Evolutionary conservation across 2,888 invertebrate species (phyloP), one percentile per base, ranked within the genome.

Genomic region (Julus scanicus): DNA sequence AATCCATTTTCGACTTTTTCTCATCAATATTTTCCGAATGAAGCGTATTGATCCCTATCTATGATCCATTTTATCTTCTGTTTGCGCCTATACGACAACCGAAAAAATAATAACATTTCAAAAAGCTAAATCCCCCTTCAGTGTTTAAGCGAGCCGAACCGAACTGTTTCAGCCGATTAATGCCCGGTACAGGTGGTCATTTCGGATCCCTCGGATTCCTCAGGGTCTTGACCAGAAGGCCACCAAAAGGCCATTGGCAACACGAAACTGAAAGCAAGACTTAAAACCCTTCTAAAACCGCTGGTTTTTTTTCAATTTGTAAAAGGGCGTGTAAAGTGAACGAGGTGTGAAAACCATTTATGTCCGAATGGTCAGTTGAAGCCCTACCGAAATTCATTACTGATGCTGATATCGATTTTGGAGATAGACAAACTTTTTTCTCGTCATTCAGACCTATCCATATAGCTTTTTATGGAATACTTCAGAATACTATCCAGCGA

Each of bases 111-210:
- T 63, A 63, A 63, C 63, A n/a, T n/a, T 63, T 63, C 63, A 63
- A 63, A n/a, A 63, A 63, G 63, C 63, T 63, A 63, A 63, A 63
- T 63, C 63, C 63, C 63, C n/a, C 63, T 63, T 63, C 63, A 63
- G 63, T 63, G 63, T 63, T 63, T 63, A 63, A 63, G 63, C n/a
- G 63, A 17, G 20, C 48, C 53, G 63, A 17, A 20, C n/a, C 63
- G 3, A 8, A n/a, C 3, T 17, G 20, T n/a, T 63, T 63, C n/a
- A 20, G n/a, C n/a, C 63, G 63, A 63, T 63, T 63, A 63, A 63
- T 63, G 63, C 2, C n/a, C 63, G 63, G 63, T n/a, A 63, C n/a
- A 63, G 63, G 63, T 63, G 63, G 63, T 63, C 63, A 63, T 63
- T 63, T 63, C 63, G 63, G n/a, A 6, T 63, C n/a, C n/a, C 1